Percentiles rank a stretch among this genome's conserved stretches.
Conservation (phyloP, 2,113 vertebrate genomes). For the Corydoras sp. region DNA sequence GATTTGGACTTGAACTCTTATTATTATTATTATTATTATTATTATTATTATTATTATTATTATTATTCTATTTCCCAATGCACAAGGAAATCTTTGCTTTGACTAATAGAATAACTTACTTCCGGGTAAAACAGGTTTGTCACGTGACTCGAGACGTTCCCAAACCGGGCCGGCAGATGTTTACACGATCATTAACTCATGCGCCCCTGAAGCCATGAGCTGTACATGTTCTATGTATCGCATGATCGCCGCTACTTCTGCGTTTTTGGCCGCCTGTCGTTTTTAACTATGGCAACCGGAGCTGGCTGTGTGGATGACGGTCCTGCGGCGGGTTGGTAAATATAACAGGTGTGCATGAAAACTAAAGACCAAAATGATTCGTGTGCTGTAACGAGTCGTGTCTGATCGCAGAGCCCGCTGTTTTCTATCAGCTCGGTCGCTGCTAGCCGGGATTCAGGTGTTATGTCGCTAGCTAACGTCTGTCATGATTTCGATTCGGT, state of each 20-base stretch:
- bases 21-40: too few species aligned
- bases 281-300: constrained; percentile 64
- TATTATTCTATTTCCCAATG: too few species aligned
- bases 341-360: neutral
- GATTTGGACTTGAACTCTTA: too few species aligned
- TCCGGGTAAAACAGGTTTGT: neutral
- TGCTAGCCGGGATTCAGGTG: neutral
- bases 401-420: too few species aligned
- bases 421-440: neutral
- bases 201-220: rapidly evolving
- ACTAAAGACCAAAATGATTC: too few species aligned
- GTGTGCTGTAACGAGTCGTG: neutral
- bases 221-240: constrained; percentile 1
- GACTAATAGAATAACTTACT: neutral
- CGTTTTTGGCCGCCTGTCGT: constrained; percentile 42
- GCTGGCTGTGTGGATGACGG: constrained; percentile 29
- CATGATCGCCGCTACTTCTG: neutral
- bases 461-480: neutral
- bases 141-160: neutral
- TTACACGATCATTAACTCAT: neutral
- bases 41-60: too few species aligned
- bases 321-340: neutral
- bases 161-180: neutral
- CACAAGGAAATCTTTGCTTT: too few species aligned
- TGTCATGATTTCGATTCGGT: neutral